Evolutionary conservation across 2,797 vertebrate genomes (phyloP).

Genomic region (Morelia viridis): DNA sequence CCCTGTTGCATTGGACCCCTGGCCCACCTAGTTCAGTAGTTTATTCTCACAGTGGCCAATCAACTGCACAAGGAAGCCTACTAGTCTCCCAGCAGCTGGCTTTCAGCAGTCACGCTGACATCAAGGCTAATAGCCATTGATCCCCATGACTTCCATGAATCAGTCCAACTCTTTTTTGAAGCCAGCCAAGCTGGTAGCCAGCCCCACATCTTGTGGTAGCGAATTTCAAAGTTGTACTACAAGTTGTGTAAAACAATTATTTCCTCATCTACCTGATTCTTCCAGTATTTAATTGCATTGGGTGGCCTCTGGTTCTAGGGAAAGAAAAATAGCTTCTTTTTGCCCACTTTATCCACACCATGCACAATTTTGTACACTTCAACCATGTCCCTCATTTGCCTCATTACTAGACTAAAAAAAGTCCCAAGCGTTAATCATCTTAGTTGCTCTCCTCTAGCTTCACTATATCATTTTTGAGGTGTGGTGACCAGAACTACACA

Average conservation of each 20-base stretch:
- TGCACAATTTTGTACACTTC: too few relatives aligned
- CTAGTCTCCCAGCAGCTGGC: not conserved
- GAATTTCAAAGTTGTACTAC: not conserved
- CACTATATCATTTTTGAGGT: too few relatives aligned
- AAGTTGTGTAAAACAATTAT: not conserved
- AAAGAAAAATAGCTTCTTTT: too few relatives aligned
- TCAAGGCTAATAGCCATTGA: not conserved
- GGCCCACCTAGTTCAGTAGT: not conserved
- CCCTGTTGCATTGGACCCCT: not conserved
- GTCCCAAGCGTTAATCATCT: too few relatives aligned
- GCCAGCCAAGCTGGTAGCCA: not conserved
- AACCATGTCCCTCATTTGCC: too few relatives aligned
- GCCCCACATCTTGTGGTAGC: not conserved
- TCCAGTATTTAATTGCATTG: too few relatives aligned
- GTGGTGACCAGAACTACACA: too few relatives aligned
- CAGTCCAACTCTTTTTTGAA: not conserved
- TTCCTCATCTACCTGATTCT: too few relatives aligned
- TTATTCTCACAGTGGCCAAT: not conserved
- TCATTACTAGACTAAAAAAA: too few relatives aligned
- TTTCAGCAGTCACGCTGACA: not conserved
- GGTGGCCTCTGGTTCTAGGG: too few relatives aligned
- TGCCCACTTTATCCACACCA: too few relatives aligned
- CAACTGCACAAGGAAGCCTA: not conserved
- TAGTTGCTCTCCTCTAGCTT: too few relatives aligned
- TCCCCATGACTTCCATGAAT: not conserved